phyloP scores from a whole-genome alignment of 2,888 invertebrate genomes.

The Diarsia mendica region DNA sequence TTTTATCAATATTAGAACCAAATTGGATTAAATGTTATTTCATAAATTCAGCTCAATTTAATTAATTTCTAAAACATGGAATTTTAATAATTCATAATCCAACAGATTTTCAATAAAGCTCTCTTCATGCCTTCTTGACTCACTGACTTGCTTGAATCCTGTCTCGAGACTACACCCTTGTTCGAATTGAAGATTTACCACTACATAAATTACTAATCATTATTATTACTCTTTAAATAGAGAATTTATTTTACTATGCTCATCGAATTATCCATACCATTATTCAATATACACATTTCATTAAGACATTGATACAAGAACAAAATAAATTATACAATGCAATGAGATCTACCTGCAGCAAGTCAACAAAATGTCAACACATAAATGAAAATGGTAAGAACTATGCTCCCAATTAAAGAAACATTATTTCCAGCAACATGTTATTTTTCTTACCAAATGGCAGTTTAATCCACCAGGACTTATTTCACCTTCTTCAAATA shows the following conservation, averaged over 20 bases:
- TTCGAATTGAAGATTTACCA: constrained; percentile 61
- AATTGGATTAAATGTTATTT: constrained; percentile 43
- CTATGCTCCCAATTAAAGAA: constrained; percentile 35
- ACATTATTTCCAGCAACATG: constrained; percentile 41
- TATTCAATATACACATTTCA: constrained; percentile 68
- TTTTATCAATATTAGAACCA: constrained; percentile 43
- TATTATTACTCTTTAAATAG: constrained; percentile 64
- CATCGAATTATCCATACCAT: constrained; percentile 63
- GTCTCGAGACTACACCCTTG: constrained; percentile 48
- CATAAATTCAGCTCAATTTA: constrained; percentile 37
- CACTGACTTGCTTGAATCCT: constrained; percentile 47
- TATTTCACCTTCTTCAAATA: constrained; percentile 53
- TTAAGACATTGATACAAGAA: constrained; percentile 65
- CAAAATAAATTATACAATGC: constrained; percentile 69
- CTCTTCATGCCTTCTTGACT: constrained; percentile 21
- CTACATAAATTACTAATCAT: constrained; percentile 66
- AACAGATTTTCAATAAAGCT: constrained; percentile 43
- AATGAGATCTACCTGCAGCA: constrained; percentile 69
- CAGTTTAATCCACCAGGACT: constrained; percentile 55
- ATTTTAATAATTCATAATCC: constrained; percentile 36
- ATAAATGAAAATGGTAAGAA: constrained; percentile 61
- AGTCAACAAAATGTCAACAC: constrained; percentile 57
- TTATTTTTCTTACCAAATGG: constrained; percentile 54
- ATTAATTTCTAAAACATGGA: constrained; percentile 45
- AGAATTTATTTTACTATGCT: constrained; percentile 66